Evolutionary conservation across 2,797 vertebrate species (phyloP), one percentile per base, ranked within the genome.

Genomic region (Rousettus madagascariensis): DNA sequence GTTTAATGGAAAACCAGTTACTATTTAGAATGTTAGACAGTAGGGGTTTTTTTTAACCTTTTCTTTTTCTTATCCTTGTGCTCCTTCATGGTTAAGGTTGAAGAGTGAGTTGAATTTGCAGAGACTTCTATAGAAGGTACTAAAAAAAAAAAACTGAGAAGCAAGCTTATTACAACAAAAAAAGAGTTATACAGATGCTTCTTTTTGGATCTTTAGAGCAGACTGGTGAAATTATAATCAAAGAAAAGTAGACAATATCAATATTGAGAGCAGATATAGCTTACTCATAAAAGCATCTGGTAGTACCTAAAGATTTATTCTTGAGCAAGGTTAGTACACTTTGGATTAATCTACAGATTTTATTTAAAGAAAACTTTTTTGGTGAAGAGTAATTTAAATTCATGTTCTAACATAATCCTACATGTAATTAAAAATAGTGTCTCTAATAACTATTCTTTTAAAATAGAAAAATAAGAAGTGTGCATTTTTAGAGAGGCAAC

Each of bases 291-390:
- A 46, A 66, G 84, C 68, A 75, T 89, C 6, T 86, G 46, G 4
- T 61, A 38, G 83, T 69, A 24, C 51, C 10, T 78, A 77, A 90
- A 87, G 59, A 53, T 83, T 55, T 66, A 38, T 69, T 96, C 59
- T 80, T 90, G 20, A 95, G 22, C 41, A 93, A 20, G 78, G 38
- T 94, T 94, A 88, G 30, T 86, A 61, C 6, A 87, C 41, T 53
- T 96, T 97, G 36, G 30, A 66, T 91, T 83, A 95, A 66, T 22
- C 33, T 84, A 69, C 4, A 87, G 6, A 65, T 95, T 92, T 92
- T 93, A 90, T 55, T 86, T 80, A 85, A 95, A 69, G 53, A 85
- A 72, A 86, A 80, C 0, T 16, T 68, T 69, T 90, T 90, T 43
- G 24, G 41, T 49, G 4, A 65, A 59, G 49, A 63, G 11, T 80